Base-by-base conservation (phyloP, 2,797 vertebrate genomes). In the Sarcophilus harrisii region DNA sequence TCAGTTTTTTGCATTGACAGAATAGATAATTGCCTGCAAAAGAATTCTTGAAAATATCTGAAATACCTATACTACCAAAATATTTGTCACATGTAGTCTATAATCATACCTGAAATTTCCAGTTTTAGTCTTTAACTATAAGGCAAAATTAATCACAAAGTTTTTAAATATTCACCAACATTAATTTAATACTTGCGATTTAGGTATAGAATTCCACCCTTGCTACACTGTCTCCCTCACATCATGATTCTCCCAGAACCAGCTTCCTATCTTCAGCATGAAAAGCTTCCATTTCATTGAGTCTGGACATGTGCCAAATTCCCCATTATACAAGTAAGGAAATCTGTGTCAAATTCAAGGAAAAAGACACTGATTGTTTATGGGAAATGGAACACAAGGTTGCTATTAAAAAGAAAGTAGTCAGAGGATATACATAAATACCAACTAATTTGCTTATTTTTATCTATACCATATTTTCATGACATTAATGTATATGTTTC, bases 1-100 rank as follows among this genome's bases (percentile, higher is more conserved):
- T 73, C 32, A n/a, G 62, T n/a, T n/a, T 0, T 0, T 9, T 12
- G 58, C 11, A 90, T 27, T 1, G 38, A 24, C 10, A 21, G n/a
- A 2, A 38, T 27, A 18, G 30, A 0, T 2, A 52, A 29, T n/a
- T 3, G 12, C 12, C 11, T 30, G 10, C 58, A 16, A 58, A 73
- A 4, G 13, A 24, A 0, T 10, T 38, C 12, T 14, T 21, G 13
- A 3, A 60, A 81, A 28, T 16, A 2, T 3, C 62, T 0, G 32
- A 55, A 5, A 45, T 81, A 24, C 6, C 5, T 32, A 38, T 45
- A 81, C 45, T 38, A 81, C 73, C 18, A 81, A 81, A 81, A 81
- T 81, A 81, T 81, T 30, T 81, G 73, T 11, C 18, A 81, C 73
- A 24, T 45, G 38, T 81, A 45, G 73, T 18, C 73, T 45, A 24